Base-by-base conservation (phyloP, 2,797 vertebrate genomes). In the Petrocephalus schoutedeni region DNA sequence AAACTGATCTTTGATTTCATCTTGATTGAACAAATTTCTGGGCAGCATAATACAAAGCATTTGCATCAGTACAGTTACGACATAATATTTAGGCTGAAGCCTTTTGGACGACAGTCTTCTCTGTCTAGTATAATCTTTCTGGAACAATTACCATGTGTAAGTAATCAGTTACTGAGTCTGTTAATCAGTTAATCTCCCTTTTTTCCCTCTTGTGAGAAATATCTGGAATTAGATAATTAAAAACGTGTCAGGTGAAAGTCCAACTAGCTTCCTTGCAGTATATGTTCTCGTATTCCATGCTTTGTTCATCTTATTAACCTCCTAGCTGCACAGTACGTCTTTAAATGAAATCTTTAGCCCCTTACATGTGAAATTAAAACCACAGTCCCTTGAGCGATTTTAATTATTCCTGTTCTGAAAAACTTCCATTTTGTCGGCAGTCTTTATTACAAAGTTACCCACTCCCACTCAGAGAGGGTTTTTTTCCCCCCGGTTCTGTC, bases 331-430 rank as follows among this genome's bases (percentile, higher is more conserved):
- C 92, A 89, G 92, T 92, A 93, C 90, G 94, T 94, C 95, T 96
- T 96, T 95, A 96, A 96, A 96, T 96, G 94, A 96, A 96, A 96
- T 96, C 95, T 96, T 96, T 96, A 96, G 95, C 95, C 95, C 94
- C 95, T 95, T 96, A 96, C 95, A 96, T 95, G 95, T 95, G 95
- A 96, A 96, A 96, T 96, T 96, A 96, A 96, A 96, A 96, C 95
- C 94, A 94, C 95, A 95, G 95, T 96, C 96, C 96, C 95, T 94
- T 95, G 95, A 96, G 95, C 95, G 92, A 94, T 94, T 96, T 96
- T 96, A 96, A 96, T 96, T 96, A 96, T 96, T 96, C 95, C 94
- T 95, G 94, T 95, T 95, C 94, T 91, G 95, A 96, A 96, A 95
- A 96, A 96, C 95, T 96, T 96, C 94, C 94, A 94, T 95, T 94